Base-by-base conservation (phyloP, 37 sponge, comb jelly and placozoan species). In the Lycopodina hypogea region DNA sequence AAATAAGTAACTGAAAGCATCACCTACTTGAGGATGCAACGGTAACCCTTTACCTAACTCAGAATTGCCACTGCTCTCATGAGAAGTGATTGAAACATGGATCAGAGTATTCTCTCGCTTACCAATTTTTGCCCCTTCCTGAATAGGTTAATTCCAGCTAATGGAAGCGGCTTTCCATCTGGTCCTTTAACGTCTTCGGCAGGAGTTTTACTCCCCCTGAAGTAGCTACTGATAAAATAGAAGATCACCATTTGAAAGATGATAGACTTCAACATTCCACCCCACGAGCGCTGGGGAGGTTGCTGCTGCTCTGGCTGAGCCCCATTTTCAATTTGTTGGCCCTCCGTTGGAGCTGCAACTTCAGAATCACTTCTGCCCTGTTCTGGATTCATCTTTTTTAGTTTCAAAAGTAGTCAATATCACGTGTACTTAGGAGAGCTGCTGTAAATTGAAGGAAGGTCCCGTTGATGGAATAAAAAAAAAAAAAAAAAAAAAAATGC, bases 221-320 rank as follows among this genome's bases (percentile, higher is more conserved):
- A 88, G 63, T 81, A 89, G 52, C 87, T 93, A 21, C 76, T 83
- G 42, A 93, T 85, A 80, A 85, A 80, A 42, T 93, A 93, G 56
- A 93, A 85, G 19, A 93, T 78, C 24, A 78, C 61, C 68, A 93
- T 66, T 59, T 93, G 93, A 22, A 88, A 75, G 23, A 84, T 40
- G 33, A 91, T 38, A 28, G 89, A 70, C 18, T 81, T 53, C 1
- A 83, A 48, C 28, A 77, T 67, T 48, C 76, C 75, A 88, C 88
- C 76, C 52, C 88, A 29, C 28, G 76, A 69, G 32, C 75, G 56
- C 17, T 71, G 30, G 12, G 64, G 28, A 6, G 38, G 41, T 19
- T 51, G 56, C 19, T 58, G 78, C 33, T 53, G 74, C 66, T 76
- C 81, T 50, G 65, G 56, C 1, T 42, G 26, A 35, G 19, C 38